Evolutionary conservation across 2,888 invertebrate species (phyloP).

Genomic region (Xylocampa areola): DNA sequence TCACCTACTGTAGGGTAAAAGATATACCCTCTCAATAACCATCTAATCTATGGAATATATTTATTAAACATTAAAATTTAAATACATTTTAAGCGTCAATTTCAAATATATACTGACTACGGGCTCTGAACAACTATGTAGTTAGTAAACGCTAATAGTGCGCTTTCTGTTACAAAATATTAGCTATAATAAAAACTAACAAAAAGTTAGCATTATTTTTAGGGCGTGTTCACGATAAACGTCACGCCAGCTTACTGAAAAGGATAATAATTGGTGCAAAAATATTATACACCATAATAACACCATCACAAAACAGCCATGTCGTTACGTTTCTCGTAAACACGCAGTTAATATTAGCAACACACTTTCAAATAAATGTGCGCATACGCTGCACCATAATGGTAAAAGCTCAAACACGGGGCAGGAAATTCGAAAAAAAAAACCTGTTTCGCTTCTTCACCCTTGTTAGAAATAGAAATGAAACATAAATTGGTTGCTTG

Average conservation of each 20-base stretch:
- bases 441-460: no score
- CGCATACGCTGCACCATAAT: background rate
- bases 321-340: constrained; percentile 2
- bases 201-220: background rate
- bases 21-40: constrained; percentile 66
- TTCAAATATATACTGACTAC: constrained; percentile 71
- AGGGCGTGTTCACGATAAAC: background rate
- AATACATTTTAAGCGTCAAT: constrained; percentile 75
- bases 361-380: constrained; percentile 17
- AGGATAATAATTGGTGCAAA: no score
- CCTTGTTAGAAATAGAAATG: no score
- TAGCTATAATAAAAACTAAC: background rate
- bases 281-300: no score
- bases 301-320: background rate
- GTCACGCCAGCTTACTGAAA: background rate
- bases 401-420: no score
- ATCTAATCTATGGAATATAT: constrained; percentile 75
- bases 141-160: constrained; percentile 58
- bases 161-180: constrained; percentile 22
- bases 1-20: constrained; percentile 72
- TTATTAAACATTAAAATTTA: constrained; percentile 67
- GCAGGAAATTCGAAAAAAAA: no score
- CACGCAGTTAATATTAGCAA: constrained; percentile 20
- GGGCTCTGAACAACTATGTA: constrained; percentile 63
- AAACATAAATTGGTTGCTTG: no score